Evolutionary conservation across 1,140 invertebrate genomes (phyloP).

Genomic region (Cyclina sinensis): DNA sequence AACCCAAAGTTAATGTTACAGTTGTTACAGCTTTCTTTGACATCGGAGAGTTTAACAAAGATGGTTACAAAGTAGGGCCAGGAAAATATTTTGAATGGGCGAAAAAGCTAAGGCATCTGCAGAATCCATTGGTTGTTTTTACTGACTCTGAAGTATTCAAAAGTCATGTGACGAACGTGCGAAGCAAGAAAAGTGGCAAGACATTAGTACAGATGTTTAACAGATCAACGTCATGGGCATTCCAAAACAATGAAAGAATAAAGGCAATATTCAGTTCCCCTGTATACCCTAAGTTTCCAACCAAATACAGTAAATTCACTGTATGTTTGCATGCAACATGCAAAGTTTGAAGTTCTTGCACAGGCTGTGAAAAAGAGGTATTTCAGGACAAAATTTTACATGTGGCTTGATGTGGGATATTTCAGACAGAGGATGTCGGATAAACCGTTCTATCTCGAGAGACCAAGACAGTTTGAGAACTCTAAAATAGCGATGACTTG

Average conservation of each 20-base stretch:
- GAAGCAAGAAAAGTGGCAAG: constrained; percentile 28
- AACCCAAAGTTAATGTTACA: constrained; percentile 75
- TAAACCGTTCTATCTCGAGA: constrained; percentile 65
- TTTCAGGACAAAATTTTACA: constrained; percentile 73
- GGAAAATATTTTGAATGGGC: constrained; percentile 67
- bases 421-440: constrained; percentile 64
- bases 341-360: constrained; percentile 74
- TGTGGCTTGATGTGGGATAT: constrained; percentile 79
- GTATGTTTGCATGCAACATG: constrained; percentile 75
- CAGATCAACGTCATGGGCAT: constrained; percentile 69
- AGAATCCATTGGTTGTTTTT: constrained; percentile 73
- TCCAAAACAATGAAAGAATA: constrained; percentile 70
- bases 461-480: constrained; percentile 71
- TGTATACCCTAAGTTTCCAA: constrained; percentile 70
- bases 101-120: constrained; percentile 45
- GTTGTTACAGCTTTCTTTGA: constrained; percentile 80
- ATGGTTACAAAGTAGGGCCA: constrained; percentile 21
- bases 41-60: constrained; percentile 78
- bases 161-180: constrained; percentile 51
- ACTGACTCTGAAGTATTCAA: constrained; percentile 69
- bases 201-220: constrained; percentile 69
- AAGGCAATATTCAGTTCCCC: constrained; percentile 66
- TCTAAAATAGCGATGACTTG: constrained; percentile 66
- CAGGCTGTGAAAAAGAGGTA: constrained; percentile 63
- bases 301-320: constrained; percentile 74